Percentiles rank a stretch among this genome's conserved stretches.
These are phyloP conservation scores for Ennomos fuscantarius DNA, from an alignment of 2,888 invertebrate genomes.

Conservation along the genomic window DNA sequence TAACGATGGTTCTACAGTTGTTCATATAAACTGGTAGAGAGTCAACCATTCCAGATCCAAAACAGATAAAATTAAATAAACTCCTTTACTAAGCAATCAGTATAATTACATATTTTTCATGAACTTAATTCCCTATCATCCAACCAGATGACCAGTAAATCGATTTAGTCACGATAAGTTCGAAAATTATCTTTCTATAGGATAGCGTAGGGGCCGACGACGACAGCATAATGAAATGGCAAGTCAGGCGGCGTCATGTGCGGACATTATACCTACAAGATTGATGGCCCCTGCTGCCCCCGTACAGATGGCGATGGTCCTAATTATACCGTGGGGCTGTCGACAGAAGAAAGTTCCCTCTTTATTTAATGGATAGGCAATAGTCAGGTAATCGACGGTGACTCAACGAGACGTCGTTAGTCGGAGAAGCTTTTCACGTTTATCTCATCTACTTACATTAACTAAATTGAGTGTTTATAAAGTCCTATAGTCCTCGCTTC, in stretches of 20 bases:
- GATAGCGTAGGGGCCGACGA: constrained; percentile 23
- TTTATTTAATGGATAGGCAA: constrained; percentile 13
- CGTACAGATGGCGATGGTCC: constrained; percentile 22
- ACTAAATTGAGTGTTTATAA: no score
- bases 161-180: constrained; percentile 11
- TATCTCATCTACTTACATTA: no score
- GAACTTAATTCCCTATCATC: background rate
- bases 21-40: no score
- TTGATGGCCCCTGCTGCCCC: constrained; percentile 44
- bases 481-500: no score
- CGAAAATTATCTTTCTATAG: constrained; percentile 14
- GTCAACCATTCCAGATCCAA: no score
- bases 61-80: no score
- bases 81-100: no score
- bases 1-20: no score
- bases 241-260: constrained; percentile 52
- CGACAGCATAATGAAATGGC: constrained; percentile 43
- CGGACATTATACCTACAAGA: constrained; percentile 42
- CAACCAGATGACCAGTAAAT: background rate
- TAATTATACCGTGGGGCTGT: constrained; percentile 41
- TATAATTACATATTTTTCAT: no score
- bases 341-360: constrained; percentile 15
- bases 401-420: constrained; percentile 8
- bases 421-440: background rate
- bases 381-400: background rate